Percentiles rank a stretch among this genome's conserved stretches.
phyloP scores from a whole-genome alignment of 1,140 invertebrate genomes.

The Panulirus ornatus region DNA sequence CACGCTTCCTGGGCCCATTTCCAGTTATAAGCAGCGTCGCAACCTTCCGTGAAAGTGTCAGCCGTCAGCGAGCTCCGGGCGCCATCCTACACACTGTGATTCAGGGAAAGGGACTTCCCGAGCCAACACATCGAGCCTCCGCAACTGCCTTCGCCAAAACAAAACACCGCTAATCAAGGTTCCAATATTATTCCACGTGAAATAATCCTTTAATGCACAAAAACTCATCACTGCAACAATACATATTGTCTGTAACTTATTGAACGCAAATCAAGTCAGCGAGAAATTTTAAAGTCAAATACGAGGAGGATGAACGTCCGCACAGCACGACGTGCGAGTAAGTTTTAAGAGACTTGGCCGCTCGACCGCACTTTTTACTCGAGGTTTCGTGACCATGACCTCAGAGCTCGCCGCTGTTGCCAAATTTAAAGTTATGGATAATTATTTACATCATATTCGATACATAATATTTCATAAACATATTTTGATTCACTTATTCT shows the following conservation, averaged over 20 bases:
- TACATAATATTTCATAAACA: not conserved
- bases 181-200: conserved; percentile 33
- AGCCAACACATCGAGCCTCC: conserved; percentile 25
- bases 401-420: conserved; percentile 53
- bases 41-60: not conserved
- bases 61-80: not conserved
- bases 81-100: conserved; percentile 18
- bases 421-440: conserved; percentile 15
- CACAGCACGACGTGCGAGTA: conserved; percentile 60
- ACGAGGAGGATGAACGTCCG: conserved; percentile 1
- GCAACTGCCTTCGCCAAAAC: conserved; percentile 43
- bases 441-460: not conserved
- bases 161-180: conserved; percentile 56
- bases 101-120: conserved; percentile 6
- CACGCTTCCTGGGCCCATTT: conserved; percentile 23
- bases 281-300: not conserved
- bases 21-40: not conserved
- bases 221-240: not conserved
- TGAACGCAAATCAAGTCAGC: not conserved
- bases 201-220: not conserved
- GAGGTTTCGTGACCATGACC: conserved; percentile 68
- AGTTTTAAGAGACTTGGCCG: conserved; percentile 70
- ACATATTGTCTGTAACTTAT: not conserved
- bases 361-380: conserved; percentile 65
- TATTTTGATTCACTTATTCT: not conserved